Base-by-base conservation (phyloP, 2,113 vertebrate genomes). In the Rhodinocichla rosea region DNA sequence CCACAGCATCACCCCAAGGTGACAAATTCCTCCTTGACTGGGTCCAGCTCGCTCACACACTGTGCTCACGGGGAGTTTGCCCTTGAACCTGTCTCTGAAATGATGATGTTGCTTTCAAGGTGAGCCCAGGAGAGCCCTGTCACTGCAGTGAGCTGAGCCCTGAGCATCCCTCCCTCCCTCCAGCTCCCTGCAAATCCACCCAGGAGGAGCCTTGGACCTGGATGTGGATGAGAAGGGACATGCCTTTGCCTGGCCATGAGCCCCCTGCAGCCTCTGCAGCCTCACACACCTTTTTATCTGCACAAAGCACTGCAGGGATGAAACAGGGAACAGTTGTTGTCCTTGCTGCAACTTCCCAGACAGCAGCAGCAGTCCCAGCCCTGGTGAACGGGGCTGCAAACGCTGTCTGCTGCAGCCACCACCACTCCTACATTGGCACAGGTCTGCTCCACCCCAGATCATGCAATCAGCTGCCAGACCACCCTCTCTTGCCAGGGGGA, bases 201-300 rank as follows among this genome's bases (percentile, higher is more conserved):
- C 40, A 35, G 67, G 59, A 74, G 35, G 7, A 62, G 28, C 26
- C 69, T 27, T 23, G 1, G 32, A 39, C 69, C 12, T 0, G 0
- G 47, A 6, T 4, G 1, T 11, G 55, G 42, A 3, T 2, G 28
- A 23, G n/a, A 67, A 86, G 7, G 32, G 42, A 20, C 30, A 57
- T 7, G 9, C 19, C 50, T 83, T 65, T 67, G 19, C 22, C 13
- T 8, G 11, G 45, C 68, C 63, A 18, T 1, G 4, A 77, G 83
- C 45, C 7, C 2, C 49, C n/a, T 0, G 0, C 60, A 55, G 52
- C 77, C n/a, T 53, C 74, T 15, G 3, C 35, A 42, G 65, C 33
- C 74, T 65, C 73, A 20, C 2, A 2, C 28, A 28, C 33, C 37
- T 33, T 49, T 44, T 62, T 6, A 35, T 21, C 55, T 40, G 28